Percentiles rank a stretch among this genome's conserved stretches.
Conservation (phyloP, 2,797 vertebrate species). For the Epinephelus malabaricus region DNA sequence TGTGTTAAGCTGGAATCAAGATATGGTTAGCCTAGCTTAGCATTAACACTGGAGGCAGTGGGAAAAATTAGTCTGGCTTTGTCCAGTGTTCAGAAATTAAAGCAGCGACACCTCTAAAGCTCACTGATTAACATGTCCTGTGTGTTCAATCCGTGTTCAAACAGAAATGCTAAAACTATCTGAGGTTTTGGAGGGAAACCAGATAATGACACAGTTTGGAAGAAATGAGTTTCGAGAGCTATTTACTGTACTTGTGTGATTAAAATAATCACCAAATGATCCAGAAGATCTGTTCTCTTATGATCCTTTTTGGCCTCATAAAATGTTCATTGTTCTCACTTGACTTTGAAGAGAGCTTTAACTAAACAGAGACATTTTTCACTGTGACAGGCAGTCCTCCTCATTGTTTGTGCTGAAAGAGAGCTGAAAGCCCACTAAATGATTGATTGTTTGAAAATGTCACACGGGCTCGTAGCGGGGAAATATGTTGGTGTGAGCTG, state of each 20-base stretch:
- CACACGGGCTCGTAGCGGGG: not conserved
- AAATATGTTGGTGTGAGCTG: not conserved
- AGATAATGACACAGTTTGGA: not conserved
- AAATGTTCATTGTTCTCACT: conserved; percentile 1
- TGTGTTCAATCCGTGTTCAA: not conserved
- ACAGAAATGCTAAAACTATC: not conserved
- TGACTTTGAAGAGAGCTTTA: conserved; percentile 24
- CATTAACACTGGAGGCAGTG: not conserved
- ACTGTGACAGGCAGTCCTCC: conserved; percentile 26
- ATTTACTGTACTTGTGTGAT: not conserved
- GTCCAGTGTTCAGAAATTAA: not conserved
- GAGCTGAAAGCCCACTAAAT: conserved; percentile 20
- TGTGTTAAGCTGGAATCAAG: too few species aligned
- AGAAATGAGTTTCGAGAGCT: not conserved
- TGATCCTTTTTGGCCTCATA: not conserved
- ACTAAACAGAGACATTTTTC: conserved; percentile 11
- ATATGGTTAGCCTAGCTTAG: not conserved
- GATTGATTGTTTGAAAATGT: conserved; percentile 32
- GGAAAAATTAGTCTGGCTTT: not conserved
- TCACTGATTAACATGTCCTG: not conserved
- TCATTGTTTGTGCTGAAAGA: conserved; percentile 34
- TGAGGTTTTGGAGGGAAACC: too few species aligned
- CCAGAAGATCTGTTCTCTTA: not conserved
- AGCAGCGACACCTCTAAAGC: not conserved
- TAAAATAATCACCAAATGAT: conserved; percentile 2